Conservation (phyloP, 2,113 vertebrate species). For the Nerophis lumbriciformis region DNA sequence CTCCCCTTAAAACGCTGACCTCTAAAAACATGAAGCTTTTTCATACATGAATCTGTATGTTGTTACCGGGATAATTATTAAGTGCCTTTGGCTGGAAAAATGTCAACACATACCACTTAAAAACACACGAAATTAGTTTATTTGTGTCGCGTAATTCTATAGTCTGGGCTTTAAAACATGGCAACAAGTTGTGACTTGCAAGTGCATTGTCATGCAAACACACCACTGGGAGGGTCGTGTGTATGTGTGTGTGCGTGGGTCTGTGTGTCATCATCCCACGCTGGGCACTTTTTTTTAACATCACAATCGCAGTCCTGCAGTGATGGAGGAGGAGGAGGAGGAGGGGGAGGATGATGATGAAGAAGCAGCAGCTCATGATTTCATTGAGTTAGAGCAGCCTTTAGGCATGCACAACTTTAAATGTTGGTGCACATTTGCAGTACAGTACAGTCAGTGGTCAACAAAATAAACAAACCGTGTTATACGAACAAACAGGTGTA, state of each 20-base stretch:
- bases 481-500: too few relatives aligned
- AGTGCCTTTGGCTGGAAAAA: too few relatives aligned
- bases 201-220: conserved; percentile 71
- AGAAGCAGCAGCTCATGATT: neutral
- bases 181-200: conserved; percentile 54
- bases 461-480: too few relatives aligned
- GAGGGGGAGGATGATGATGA: neutral
- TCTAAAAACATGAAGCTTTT: conserved; percentile 4
- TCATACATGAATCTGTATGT: neutral
- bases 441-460: too few relatives aligned
- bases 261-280: conserved; percentile 61
- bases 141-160: conserved; percentile 5
- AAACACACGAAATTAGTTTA: too few relatives aligned
- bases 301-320: conserved; percentile 52
- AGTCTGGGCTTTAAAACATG: conserved; percentile 24
- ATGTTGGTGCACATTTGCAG: too few relatives aligned
- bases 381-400: neutral
- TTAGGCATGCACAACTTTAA: too few relatives aligned
- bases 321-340: neutral
- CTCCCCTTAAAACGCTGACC: conserved; percentile 10
- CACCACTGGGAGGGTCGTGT: conserved; percentile 41
- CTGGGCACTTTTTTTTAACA: conserved; percentile 63
- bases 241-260: conserved; percentile 38
- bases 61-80: too few relatives aligned
- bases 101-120: too few relatives aligned